These are phyloP conservation scores for Pyrrhura leucotis DNA, from an alignment of 2,797 vertebrate species.

Conservation along the genomic window DNA sequence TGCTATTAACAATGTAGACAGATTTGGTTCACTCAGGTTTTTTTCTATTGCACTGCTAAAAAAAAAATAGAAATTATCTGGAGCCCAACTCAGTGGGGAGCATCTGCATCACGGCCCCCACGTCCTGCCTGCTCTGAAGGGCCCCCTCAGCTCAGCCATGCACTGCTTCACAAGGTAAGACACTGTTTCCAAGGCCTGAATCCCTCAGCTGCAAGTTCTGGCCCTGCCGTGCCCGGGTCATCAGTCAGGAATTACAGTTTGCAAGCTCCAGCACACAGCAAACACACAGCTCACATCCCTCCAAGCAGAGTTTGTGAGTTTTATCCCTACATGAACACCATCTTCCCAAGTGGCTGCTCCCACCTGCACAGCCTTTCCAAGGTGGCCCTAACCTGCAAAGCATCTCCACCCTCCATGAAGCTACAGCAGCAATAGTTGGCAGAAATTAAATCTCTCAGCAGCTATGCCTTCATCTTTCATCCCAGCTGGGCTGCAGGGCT, in stretches of 20 bases:
- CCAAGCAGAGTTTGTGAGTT: accelerated
- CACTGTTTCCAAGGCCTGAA: neutral
- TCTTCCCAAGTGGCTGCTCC: neutral
- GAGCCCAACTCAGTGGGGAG: neutral
- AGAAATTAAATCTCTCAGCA: neutral
- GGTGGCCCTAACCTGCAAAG: neutral
- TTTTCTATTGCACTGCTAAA: neutral
- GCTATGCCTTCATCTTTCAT: neutral
- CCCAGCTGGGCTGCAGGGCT: neutral
- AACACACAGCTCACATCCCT: accelerated
- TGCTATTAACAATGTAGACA: neutral
- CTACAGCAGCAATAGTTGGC: neutral
- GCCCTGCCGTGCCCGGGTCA: accelerated
- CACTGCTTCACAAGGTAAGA: accelerated
- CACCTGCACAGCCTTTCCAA: neutral
- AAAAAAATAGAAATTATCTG: neutral
- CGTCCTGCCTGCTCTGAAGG: accelerated
- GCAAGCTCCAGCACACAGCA: neutral
- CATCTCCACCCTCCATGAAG: neutral
- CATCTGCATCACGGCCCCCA: accelerated
- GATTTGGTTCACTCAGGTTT: neutral
- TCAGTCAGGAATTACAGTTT: neutral
- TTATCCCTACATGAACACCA: accelerated
- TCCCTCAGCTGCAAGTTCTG: neutral
- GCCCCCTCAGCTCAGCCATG: neutral